Conservation (phyloP, 2,113 vertebrate species). For the Amblyornis subalaris region DNA sequence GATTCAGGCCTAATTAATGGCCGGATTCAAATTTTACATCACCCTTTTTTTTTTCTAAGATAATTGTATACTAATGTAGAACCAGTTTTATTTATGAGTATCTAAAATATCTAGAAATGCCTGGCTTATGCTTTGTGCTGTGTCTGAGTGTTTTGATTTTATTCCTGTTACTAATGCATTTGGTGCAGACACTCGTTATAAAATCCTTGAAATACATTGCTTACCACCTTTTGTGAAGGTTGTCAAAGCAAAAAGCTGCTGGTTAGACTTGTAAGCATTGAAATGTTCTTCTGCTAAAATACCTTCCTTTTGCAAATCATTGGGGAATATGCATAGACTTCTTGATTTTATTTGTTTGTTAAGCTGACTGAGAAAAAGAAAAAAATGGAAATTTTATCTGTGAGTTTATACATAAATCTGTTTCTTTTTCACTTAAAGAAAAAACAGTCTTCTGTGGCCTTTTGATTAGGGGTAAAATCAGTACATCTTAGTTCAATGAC, state of each 20-base stretch:
- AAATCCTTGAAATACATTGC: constrained; percentile 33
- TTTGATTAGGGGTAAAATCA: neutral
- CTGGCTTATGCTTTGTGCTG: neutral
- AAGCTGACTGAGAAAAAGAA: neutral
- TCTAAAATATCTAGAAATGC: neutral
- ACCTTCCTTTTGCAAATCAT: neutral
- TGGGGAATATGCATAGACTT: neutral
- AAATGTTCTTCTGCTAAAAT: constrained; percentile 2
- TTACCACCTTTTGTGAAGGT: neutral
- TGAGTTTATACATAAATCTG: neutral
- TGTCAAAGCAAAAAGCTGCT: constrained; percentile 11
- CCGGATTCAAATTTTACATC: neutral
- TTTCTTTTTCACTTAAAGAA: neutral
- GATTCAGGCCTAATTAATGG: neutral
- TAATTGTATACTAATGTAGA: constrained; percentile 19
- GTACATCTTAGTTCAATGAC: neutral
- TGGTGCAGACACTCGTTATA: neutral
- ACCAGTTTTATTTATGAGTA: constrained; percentile 3
- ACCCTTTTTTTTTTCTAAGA: neutral
- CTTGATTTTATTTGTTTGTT: neutral
- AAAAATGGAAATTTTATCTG: neutral
- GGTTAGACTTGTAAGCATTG: neutral
- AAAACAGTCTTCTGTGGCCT: neutral
- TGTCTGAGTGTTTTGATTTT: constrained; percentile 5
- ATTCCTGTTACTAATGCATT: constrained; percentile 23